Percentiles rank a stretch among this genome's conserved stretches.
Conservation (phyloP, 2,888 invertebrate species). For the Drosophila cognata region DNA sequence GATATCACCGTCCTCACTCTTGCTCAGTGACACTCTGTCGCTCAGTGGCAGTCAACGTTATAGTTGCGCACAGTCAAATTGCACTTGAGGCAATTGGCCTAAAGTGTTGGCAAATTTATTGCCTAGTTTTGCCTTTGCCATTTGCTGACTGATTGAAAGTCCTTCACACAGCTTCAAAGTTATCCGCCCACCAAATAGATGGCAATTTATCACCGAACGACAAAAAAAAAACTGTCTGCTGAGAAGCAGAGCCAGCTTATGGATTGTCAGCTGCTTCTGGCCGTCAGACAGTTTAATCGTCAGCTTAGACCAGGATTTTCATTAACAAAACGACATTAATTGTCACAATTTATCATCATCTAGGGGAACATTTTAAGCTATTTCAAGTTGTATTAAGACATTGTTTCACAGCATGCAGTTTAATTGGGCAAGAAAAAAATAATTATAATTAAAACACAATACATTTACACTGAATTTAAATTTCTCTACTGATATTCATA, state of each 20-base stretch:
- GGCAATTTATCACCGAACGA: conserved; percentile 25
- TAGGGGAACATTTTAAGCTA: neutral
- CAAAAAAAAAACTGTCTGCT: conserved; percentile 14
- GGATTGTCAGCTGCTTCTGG: conserved; percentile 45
- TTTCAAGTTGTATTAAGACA: conserved; percentile 15
- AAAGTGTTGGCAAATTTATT: conserved; percentile 77
- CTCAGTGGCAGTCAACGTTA: conserved; percentile 33
- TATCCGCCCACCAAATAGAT: conserved; percentile 53
- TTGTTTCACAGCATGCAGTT: conserved; percentile 26
- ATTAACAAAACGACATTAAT: conserved; percentile 49
- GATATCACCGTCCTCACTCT: neutral
- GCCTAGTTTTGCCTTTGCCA: conserved; percentile 69
- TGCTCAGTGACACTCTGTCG: neutral
- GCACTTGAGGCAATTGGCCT: conserved; percentile 48
- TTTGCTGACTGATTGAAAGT: conserved; percentile 72
- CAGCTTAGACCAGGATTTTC: conserved; percentile 47
- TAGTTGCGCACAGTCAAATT: conserved; percentile 27
- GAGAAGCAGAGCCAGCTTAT: conserved; percentile 19
- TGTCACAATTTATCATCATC: conserved; percentile 49
- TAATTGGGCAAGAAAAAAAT: conserved; percentile 22
- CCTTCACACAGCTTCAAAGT: conserved; percentile 37
- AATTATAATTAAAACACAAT: conserved; percentile 8
- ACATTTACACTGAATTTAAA: neutral
- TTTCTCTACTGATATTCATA: neutral
- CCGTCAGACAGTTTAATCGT: conserved; percentile 52